Evolutionary conservation across 2,888 invertebrate species (phyloP).

Genomic region (Zhengitettix transpicula): DNA sequence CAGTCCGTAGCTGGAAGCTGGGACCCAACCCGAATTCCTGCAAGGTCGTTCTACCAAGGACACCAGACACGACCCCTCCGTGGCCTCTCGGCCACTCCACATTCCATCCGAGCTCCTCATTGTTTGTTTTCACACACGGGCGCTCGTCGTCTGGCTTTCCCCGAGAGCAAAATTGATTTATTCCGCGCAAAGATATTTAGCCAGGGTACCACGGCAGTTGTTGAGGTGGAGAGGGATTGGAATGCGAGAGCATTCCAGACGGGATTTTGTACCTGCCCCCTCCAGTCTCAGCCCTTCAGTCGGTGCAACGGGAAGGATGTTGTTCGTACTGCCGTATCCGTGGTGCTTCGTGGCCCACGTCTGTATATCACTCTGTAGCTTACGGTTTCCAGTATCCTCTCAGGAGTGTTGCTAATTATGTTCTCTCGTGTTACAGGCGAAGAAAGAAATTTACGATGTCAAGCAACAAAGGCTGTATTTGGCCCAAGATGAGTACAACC

Average conservation of each 20-base stretch:
- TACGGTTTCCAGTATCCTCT: not conserved
- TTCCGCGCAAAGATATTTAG: not conserved
- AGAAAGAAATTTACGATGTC: slow-evolving; percentile 90
- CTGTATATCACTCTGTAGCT: not conserved
- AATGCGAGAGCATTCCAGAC: not conserved
- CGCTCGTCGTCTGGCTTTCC: too few species aligned
- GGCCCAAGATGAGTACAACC: slow-evolving; percentile 91
- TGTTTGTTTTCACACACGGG: not conserved
- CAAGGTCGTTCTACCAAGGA: slow-evolving; percentile 12
- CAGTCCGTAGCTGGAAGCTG: not conserved
- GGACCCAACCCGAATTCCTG: slow-evolving; percentile 8
- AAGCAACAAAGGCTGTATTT: slow-evolving; percentile 85
- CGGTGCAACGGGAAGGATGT: not conserved
- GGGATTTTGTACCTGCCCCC: not conserved
- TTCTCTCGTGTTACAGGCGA: slow-evolving; percentile 45
- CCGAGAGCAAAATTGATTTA: not conserved
- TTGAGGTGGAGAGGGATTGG: not conserved
- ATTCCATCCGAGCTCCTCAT: not conserved
- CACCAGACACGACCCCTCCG: not conserved
- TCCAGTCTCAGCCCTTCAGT: not conserved
- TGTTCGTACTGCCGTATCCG: not conserved
- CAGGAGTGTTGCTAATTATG: not conserved
- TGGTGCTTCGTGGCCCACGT: not conserved
- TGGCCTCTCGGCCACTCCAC: not conserved
- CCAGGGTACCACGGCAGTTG: not conserved